Base-by-base conservation (phyloP, 2,797 vertebrate species). In the Melanitta fusca region DNA sequence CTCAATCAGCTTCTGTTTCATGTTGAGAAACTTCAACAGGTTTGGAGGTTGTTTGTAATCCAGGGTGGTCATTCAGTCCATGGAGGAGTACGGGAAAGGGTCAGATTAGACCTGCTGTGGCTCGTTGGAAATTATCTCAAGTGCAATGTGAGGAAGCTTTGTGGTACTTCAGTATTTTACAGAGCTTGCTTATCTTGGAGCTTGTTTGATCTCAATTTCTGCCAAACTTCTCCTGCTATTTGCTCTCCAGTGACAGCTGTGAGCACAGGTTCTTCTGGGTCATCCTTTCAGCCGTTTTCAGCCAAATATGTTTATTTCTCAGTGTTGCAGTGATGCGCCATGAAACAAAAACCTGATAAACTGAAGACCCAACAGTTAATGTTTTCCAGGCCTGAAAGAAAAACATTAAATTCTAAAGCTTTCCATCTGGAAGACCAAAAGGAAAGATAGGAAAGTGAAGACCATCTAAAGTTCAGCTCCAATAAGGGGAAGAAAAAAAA, bases 271-370 rank as follows among this genome's bases (percentile, higher is more conserved):
- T 83, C 82, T 64, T 60, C 36, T 80, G 19, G 32, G 25, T 18
- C 58, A 18, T 15, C 53, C 60, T 65, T 32, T 21, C 39, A 80
- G 30, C 11, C 17, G 22, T 3, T 1, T 17, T 69, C 36, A 80
- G 89, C 13, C 45, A 80, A 49, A 75, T 1, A 0, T 25, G 14
- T 25, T 83, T 7, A 16, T 57, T 92, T 61, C 39, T 71, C 53
- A 22, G 21, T 0, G 1, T 12, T 92, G 17, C 27, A 0, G 0
- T 14, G 36, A 90, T 83, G 43, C 84, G 38, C 45, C 69, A 47
- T 4, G 0, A 54, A 47, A 73, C 10, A 70, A 77, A 77, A 77
- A 30, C 20, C 8, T 32, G 17, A 57, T 32, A 49, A 78, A 54
- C 13, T 5, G 11, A 85, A 71, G 45, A 57, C 39, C 41, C 18